These are phyloP conservation scores for Amorpha juglandis DNA, from an alignment of 2,888 invertebrate species.

Conservation along the genomic window DNA sequence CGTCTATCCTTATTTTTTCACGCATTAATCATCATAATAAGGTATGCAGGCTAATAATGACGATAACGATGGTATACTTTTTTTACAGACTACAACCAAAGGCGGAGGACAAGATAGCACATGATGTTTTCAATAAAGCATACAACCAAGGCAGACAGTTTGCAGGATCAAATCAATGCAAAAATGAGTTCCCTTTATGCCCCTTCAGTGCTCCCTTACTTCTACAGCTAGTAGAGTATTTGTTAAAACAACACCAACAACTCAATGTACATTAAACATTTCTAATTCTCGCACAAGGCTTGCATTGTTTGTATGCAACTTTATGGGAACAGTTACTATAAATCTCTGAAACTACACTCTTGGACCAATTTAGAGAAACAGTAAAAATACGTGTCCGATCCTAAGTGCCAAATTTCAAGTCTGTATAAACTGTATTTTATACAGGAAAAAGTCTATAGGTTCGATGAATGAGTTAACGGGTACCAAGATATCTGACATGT, in stretches of 20 bases:
- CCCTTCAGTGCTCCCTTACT: conserved; percentile 57
- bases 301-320: not conserved
- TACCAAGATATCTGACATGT: no score
- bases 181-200: conserved; percentile 54
- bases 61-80: no score
- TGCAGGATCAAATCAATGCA: conserved; percentile 47
- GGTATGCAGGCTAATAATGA: no score
- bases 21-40: no score
- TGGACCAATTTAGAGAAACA: no score
- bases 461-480: no score
- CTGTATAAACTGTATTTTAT: no score
- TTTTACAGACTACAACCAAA: conserved; percentile 60
- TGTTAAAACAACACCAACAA: conserved; percentile 20
- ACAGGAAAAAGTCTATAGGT: no score
- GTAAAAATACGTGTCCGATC: no score
- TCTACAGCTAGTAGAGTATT: conserved; percentile 55
- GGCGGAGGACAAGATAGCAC: conserved; percentile 53
- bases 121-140: conserved; percentile 56
- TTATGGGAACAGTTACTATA: not conserved
- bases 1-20: no score
- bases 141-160: conserved; percentile 50
- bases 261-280: not conserved
- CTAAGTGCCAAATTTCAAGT: no score
- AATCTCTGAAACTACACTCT: not conserved
- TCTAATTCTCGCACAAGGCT: not conserved